Conservation (phyloP, 2,797 vertebrate genomes). For the Melanotaenia parkinsoni region DNA sequence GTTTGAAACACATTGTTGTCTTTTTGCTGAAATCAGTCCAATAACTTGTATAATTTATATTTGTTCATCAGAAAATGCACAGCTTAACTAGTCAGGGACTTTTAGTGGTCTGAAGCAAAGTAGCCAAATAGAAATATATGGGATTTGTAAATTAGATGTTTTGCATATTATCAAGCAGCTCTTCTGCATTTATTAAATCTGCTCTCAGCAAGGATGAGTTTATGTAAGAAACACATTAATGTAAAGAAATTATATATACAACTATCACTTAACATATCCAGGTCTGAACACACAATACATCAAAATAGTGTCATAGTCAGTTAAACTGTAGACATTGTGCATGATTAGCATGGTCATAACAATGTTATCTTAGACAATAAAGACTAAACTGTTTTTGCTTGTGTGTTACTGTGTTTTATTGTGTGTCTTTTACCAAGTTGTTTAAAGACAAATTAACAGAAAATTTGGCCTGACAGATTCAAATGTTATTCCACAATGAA, state of each 20-base stretch:
- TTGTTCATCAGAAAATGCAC: conserved; percentile 26
- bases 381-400: conserved; percentile 46
- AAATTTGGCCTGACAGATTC: neutral
- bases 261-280: conserved; percentile 21
- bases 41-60: conserved; percentile 23
- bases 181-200: conserved; percentile 12
- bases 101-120: conserved; percentile 24
- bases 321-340: conserved; percentile 63
- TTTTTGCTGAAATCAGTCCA: conserved; percentile 5
- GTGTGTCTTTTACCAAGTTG: neutral
- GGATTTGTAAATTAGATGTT: conserved; percentile 28
- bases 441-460: neutral
- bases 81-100: neutral
- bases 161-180: conserved; percentile 33
- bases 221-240: conserved; percentile 1
- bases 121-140: conserved; percentile 21
- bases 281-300: conserved; percentile 19
- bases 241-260: conserved; percentile 12
- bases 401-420: conserved; percentile 23
- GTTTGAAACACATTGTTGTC: conserved; percentile 33
- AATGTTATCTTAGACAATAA: conserved; percentile 69
- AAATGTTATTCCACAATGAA: too few relatives aligned
- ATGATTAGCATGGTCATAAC: conserved; percentile 74
- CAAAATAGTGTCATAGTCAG: conserved; percentile 31
- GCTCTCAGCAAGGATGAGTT: conserved; percentile 10